Conservation (phyloP, 2,888 invertebrate genomes). For the Trachelus iudaicus region DNA sequence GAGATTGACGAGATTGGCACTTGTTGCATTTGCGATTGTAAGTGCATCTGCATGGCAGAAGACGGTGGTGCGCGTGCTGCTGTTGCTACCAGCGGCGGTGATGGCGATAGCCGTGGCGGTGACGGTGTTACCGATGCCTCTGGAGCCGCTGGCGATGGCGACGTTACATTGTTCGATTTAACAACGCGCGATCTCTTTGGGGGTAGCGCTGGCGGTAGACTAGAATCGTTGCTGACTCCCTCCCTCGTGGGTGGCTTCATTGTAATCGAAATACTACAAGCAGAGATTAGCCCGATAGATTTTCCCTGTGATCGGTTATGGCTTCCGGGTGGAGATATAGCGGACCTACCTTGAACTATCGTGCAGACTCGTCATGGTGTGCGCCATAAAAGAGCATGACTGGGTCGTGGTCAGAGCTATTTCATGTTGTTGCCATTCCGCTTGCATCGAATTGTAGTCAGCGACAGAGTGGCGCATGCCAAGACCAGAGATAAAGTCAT, state of each 20-base stretch:
- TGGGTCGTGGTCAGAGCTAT: constrained; percentile 70
- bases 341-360: constrained; percentile 57
- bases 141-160: constrained; percentile 31
- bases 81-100: constrained; percentile 60
- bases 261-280: constrained; percentile 50
- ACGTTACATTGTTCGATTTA: constrained; percentile 53
- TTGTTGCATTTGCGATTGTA: constrained; percentile 1
- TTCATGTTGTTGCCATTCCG: constrained; percentile 69
- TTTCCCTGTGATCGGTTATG: not conserved
- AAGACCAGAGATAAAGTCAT: constrained; percentile 80
- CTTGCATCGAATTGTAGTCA: constrained; percentile 75
- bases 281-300: constrained; percentile 13
- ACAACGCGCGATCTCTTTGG: constrained; percentile 70
- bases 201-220: constrained; percentile 72
- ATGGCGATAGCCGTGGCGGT: constrained; percentile 58
- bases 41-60: constrained; percentile 18
- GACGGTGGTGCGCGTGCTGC: constrained; percentile 19
- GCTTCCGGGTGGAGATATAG: too few relatives aligned
- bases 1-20: constrained; percentile 50
- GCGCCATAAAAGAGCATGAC: constrained; percentile 69
- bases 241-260: constrained; percentile 57
- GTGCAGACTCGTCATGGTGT: constrained; percentile 57
- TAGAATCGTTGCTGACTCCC: constrained; percentile 47
- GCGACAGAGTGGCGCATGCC: constrained; percentile 84
- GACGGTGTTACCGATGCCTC: constrained; percentile 57